A percentile compares a stretch with the other conserved stretches of the same genome.
Conservation (phyloP, 92 coral and sea anemone species). For the Palythoa caribaeorum region DNA sequence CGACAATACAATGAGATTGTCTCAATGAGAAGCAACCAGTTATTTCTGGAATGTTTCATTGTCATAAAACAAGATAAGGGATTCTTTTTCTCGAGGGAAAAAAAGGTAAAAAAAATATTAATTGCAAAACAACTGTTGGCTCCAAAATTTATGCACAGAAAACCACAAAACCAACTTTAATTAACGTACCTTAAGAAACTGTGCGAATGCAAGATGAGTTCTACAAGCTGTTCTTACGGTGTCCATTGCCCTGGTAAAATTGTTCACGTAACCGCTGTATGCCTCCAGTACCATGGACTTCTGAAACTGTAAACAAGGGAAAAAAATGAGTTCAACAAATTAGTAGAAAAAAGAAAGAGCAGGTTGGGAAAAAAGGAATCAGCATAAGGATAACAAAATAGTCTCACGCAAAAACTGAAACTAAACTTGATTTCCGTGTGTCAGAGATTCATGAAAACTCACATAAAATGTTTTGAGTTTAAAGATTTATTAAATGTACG, state of each 20-base stretch:
- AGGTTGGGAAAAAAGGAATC: no score
- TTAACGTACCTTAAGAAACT: constrained; percentile 78
- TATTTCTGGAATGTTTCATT: no score
- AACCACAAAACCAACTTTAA: not conserved
- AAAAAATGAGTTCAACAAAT: not conserved
- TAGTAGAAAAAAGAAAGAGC: no score
- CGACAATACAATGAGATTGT: no score
- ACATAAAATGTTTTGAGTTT: no score
- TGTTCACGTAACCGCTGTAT: constrained; percentile 90
- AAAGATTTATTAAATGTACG: no score
- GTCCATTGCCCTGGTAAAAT: constrained; percentile 92
- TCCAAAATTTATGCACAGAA: not conserved
- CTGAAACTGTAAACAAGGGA: constrained; percentile 74
- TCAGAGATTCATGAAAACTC: no score
- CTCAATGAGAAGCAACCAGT: no score
- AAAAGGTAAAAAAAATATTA: not conserved
- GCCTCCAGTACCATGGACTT: constrained; percentile 96
- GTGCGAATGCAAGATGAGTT: constrained; percentile 90
- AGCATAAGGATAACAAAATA: no score
- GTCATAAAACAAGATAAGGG: no score
- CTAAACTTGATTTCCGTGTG: no score
- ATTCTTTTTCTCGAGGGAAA: not conserved
- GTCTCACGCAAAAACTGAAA: no score
- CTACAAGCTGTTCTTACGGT: constrained; percentile 86
- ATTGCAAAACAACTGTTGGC: not conserved